Percentiles rank a stretch among this genome's conserved stretches.
These are phyloP conservation scores for Mactra quadrangularis DNA, from an alignment of 1,140 invertebrate species.

Conservation along the genomic window DNA sequence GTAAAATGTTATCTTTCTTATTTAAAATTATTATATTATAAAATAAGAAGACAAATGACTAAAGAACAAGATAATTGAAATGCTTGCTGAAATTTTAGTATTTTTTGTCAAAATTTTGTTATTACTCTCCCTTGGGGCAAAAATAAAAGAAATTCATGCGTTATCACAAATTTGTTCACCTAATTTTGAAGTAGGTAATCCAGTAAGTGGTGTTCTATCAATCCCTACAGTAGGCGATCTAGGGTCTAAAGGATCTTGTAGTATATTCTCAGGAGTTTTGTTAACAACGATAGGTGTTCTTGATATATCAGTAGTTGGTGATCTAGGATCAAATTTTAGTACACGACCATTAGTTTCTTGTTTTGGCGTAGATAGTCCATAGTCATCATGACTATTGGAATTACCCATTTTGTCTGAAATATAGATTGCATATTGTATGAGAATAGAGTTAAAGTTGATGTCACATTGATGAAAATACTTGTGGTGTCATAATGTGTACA, in stretches of 20 bases:
- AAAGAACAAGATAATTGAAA: too few species aligned
- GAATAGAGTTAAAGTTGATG: neutral
- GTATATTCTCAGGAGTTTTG: slow-evolving; percentile 45
- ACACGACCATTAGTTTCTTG: slow-evolving; percentile 16
- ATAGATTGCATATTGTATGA: too few species aligned
- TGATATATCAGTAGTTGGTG: slow-evolving; percentile 54
- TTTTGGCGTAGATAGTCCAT: neutral
- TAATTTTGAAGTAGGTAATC: neutral
- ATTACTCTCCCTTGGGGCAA: too few species aligned
- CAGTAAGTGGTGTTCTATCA: slow-evolving; percentile 57
- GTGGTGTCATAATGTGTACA: too few species aligned
- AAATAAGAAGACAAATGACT: too few species aligned
- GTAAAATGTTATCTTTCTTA: too few species aligned
- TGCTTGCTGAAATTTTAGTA: too few species aligned
- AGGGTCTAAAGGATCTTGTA: slow-evolving; percentile 51
- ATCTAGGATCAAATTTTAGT: slow-evolving; percentile 57
- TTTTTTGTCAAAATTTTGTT: too few species aligned
- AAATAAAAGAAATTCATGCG: too few species aligned
- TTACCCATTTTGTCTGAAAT: slow-evolving; percentile 24
- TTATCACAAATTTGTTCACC: too few species aligned
- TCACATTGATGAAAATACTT: too few species aligned
- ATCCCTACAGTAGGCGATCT: slow-evolving; percentile 65
- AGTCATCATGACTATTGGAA: slow-evolving; percentile 19
- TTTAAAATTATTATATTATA: too few species aligned
- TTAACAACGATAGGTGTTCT: slow-evolving; percentile 64